Percentiles rank a stretch among this genome's conserved stretches.
phyloP scores from a whole-genome alignment of 2,797 vertebrate species.

The Lithobates sylvaticus region DNA sequence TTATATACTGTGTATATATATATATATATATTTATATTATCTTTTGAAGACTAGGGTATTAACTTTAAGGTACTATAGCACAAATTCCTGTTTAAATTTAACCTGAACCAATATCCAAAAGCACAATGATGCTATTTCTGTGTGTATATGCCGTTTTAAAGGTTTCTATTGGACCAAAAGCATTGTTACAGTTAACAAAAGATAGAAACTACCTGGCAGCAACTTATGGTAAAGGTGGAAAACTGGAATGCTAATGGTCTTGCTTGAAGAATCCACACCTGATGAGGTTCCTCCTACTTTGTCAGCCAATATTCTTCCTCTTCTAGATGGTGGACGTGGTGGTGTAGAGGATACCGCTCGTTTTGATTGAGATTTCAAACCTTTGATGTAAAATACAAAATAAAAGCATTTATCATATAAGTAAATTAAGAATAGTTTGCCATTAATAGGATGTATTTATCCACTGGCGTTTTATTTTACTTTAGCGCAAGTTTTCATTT shows the following conservation, averaged over 20 bases:
- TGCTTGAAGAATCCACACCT: constrained; percentile 86
- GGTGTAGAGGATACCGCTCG: constrained; percentile 91
- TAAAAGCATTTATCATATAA: neutral
- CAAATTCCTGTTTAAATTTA: no score
- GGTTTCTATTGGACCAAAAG: neutral
- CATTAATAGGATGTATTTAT: no score
- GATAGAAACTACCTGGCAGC: constrained; percentile 83
- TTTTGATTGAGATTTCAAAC: constrained; percentile 97
- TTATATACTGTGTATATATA: no score
- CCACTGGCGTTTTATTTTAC: no score
- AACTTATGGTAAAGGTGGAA: constrained; percentile 98
- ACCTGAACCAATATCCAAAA: no score
- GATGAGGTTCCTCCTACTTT: constrained; percentile 88
- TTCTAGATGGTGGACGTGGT: constrained; percentile 92
- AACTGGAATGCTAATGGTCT: constrained; percentile 97
- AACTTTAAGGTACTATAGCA: no score
- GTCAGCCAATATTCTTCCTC: constrained; percentile 92
- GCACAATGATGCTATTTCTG: no score
- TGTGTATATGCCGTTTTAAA: neutral
- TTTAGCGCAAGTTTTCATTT: neutral
- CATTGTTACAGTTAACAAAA: neutral
- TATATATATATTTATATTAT: no score
- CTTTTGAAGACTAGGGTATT: no score
- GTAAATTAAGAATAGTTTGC: neutral
- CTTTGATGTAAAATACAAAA: constrained; percentile 69